These are phyloP conservation scores for Anseranas semipalmata DNA, from an alignment of 2,113 vertebrate species.

Conservation along the genomic window DNA sequence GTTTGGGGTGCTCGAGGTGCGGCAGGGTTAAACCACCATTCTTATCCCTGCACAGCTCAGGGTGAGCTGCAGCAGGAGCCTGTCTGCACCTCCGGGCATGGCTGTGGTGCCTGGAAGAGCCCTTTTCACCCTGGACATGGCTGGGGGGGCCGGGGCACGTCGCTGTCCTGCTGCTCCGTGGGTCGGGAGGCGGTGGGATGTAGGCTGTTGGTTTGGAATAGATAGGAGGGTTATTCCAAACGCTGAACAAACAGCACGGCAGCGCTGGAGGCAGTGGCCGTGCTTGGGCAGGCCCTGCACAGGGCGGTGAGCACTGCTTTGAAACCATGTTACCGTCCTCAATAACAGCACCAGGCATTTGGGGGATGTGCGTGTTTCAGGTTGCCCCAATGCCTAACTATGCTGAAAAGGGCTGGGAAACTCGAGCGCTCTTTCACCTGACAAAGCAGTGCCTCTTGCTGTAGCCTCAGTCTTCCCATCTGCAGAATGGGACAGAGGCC, in stretches of 20 bases:
- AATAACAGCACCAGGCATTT: neutral
- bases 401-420: neutral
- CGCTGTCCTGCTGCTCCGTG: accelerated
- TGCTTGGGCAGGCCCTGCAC: neutral
- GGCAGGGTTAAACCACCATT: neutral
- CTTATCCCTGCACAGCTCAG: accelerated
- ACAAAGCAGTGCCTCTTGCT: neutral
- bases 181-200: neutral
- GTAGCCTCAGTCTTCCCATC: accelerated
- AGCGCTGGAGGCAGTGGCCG: too few relatives aligned
- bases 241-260: too few relatives aligned
- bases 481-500: neutral
- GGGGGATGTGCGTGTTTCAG: too few relatives aligned
- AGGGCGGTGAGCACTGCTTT: accelerated
- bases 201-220: neutral
- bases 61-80: neutral
- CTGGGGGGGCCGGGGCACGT: neutral
- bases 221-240: neutral
- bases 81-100: neutral
- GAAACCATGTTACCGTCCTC: neutral
- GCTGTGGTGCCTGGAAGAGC: neutral
- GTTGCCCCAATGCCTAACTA: neutral
- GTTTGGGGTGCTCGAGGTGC: accelerated
- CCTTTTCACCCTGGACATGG: accelerated
- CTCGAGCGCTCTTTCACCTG: accelerated